phyloP scores from a whole-genome alignment of 2,113 vertebrate genomes.

The Camelus dromedarius region DNA sequence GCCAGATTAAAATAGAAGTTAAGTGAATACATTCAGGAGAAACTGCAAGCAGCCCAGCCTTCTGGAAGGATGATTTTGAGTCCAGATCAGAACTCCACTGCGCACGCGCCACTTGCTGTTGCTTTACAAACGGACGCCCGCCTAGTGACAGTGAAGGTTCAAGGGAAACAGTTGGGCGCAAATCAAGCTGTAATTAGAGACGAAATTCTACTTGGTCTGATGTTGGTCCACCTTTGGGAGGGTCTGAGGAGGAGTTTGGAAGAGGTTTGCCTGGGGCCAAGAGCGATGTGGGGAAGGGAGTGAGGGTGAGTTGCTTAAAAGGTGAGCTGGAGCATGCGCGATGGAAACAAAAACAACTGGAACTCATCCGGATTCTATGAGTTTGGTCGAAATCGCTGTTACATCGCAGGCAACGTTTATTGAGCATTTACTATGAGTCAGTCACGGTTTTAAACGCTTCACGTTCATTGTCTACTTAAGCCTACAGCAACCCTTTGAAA shows the following conservation, averaged over 20 bases:
- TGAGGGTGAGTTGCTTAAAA: not conserved
- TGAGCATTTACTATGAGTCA: not conserved
- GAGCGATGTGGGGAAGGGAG: too few species aligned
- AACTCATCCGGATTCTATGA: not conserved
- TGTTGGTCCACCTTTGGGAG: not conserved
- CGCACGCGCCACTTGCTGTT: rapidly evolving
- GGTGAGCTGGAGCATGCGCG: not conserved
- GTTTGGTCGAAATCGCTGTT: not conserved
- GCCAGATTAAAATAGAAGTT: not conserved
- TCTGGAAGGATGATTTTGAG: too few species aligned
- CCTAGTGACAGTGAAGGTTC: not conserved
- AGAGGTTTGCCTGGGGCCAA: not conserved
- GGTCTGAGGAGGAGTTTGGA: not conserved
- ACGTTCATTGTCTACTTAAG: not conserved
- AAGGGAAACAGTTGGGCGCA: not conserved
- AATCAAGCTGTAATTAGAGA: not conserved
- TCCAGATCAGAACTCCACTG: not conserved
- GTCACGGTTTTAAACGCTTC: not conserved
- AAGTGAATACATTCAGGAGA: not conserved
- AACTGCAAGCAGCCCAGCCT: not conserved
- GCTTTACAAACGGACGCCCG: not conserved
- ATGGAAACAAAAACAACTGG: too few species aligned
- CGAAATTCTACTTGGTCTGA: not conserved
- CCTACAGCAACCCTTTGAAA: too few species aligned
- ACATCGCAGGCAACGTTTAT: not conserved